Evolutionary conservation across 2,797 vertebrate genomes (phyloP), one percentile per base, ranked within the genome.

Genomic region (Chelonia mydas): DNA sequence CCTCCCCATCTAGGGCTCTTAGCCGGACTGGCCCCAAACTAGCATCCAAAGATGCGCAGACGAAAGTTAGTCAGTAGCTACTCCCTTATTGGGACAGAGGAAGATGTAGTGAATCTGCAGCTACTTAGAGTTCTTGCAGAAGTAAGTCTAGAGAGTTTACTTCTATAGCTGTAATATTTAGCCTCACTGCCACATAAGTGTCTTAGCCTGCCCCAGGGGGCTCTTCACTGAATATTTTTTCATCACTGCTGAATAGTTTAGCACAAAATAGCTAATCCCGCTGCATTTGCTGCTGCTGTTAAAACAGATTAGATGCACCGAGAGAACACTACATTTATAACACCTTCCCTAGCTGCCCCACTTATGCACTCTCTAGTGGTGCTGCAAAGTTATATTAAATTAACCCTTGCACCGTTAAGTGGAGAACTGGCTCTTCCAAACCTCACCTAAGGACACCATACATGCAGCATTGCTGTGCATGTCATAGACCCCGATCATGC

Each of bases 221-320:
- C 54, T 94, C 31, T 53, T 89, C 61, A 7, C 89, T 94, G 86
- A 90, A 61, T 83, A 1, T 65, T 49, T 96, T 93, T 93, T 77
- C 79, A 88, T 78, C 93, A 37, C 93, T 72, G n/a, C 82, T 84
- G 54, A 88, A 90, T 81, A 57, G 86, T 95, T 93, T 87, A n/a
- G 55, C 61, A 11, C 57, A 76, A 65, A 65, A 45, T 82, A 94
- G 82, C 91, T 87, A 37, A 91, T 95, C 81, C 47, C 81, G 37
- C 2, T 1, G 55, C 37, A 27, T 89, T 86, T 90, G 84, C 91
- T 91, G 89, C 85, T 92, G 89, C 84, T 84, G 68, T 86, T 72
- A 72, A 41, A 79, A 68, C 74, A 72, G 74, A 17, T 91, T 84
- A 91, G 93, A 92, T 84, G 55, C 87, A 77, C 94, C 45, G 65